These are phyloP conservation scores for Anthoptus insignis DNA, from an alignment of 2,888 invertebrate genomes.

Conservation along the genomic window DNA sequence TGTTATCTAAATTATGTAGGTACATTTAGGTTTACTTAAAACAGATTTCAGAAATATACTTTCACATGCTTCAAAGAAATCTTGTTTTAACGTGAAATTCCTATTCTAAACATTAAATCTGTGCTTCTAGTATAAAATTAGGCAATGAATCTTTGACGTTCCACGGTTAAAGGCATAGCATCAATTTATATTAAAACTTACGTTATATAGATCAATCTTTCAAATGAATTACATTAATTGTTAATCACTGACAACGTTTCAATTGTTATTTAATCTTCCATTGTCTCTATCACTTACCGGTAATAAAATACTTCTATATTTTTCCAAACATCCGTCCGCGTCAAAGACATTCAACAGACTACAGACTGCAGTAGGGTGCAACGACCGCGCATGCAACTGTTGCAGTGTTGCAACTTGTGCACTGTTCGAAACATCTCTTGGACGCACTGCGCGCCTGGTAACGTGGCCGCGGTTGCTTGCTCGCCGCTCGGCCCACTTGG, in stretches of 20 bases:
- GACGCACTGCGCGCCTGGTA: constrained; percentile 73
- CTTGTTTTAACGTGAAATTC: too few species aligned
- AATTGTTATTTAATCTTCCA: not conserved
- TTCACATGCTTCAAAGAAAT: too few species aligned
- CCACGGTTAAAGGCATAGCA: too few species aligned
- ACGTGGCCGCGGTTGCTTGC: constrained; percentile 68
- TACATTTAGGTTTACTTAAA: not conserved
- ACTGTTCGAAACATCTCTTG: constrained; percentile 51
- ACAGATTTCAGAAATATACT: too few species aligned
- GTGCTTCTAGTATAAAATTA: too few species aligned
- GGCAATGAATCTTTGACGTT: too few species aligned
- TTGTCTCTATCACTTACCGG: not conserved
- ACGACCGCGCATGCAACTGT: constrained; percentile 43
- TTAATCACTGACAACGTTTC: too few species aligned
- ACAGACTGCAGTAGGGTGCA: constrained; percentile 38
- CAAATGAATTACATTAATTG: too few species aligned
- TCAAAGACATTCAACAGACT: constrained; percentile 1
- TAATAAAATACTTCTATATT: not conserved
- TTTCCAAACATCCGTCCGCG: constrained; percentile 16
- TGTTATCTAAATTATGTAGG: not conserved
- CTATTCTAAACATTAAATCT: too few species aligned
- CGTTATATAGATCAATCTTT: too few species aligned
- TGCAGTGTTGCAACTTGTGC: constrained; percentile 30
- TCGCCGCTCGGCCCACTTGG: constrained; percentile 79
- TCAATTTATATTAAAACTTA: too few species aligned